A percentile compares a stretch with the other conserved stretches of the same genome.
Conservation (phyloP, 2,888 invertebrate genomes). For the Napeogenes inachia region DNA sequence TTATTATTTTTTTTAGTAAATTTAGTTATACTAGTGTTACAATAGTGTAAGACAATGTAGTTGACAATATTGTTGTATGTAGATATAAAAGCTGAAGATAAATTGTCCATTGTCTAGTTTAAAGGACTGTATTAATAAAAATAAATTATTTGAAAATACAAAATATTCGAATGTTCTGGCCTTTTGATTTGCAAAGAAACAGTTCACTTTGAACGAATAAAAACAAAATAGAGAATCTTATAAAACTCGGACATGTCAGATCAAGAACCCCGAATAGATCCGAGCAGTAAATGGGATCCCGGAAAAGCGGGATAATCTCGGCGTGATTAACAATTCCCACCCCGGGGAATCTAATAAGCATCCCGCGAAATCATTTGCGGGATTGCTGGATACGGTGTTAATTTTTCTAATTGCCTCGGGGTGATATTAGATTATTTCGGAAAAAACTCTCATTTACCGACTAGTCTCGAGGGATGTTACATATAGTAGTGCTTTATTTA, state of each 20-base stretch:
- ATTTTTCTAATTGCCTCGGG: slow-evolving; percentile 59
- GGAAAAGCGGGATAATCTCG: slow-evolving; percentile 36
- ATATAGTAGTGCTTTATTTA: slow-evolving; percentile 9
- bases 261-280: slow-evolving; percentile 12
- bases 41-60: no score
- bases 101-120: no score
- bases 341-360: slow-evolving; percentile 48
- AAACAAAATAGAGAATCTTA: not conserved
- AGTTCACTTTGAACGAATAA: not conserved
- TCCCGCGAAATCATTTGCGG: slow-evolving; percentile 52
- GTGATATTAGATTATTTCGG: slow-evolving; percentile 33
- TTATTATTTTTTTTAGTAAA: no score
- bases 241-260: slow-evolving; percentile 1
- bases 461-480: slow-evolving; percentile 22
- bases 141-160: no score
- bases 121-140: no score
- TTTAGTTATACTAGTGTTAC: no score
- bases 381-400: slow-evolving; percentile 53
- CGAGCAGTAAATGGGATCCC: slow-evolving; percentile 27
- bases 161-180: no score
- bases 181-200: no score
- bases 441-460: slow-evolving; percentile 21
- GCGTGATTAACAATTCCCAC: slow-evolving; percentile 46
- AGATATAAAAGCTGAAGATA: no score
- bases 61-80: no score